phyloP scores from a whole-genome alignment of 2,113 vertebrate species.

The Neogale vison region DNA sequence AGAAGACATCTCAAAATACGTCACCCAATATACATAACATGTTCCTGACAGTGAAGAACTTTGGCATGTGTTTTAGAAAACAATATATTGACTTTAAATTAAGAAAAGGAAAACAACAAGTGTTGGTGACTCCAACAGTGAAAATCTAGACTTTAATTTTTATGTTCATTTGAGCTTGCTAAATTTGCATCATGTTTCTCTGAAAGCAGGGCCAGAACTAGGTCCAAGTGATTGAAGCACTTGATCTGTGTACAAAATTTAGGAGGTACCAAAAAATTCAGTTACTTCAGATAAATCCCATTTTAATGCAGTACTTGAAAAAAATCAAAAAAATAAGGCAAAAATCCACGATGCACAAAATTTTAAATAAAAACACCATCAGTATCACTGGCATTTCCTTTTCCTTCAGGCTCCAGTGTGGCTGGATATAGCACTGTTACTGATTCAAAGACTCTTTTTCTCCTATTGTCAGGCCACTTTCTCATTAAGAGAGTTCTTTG shows the following conservation, averaged over 20 bases:
- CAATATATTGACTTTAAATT: neutral
- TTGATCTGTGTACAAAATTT: neutral
- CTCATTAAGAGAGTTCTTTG: neutral
- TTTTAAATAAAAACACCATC: neutral
- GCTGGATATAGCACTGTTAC: neutral
- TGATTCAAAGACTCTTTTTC: neutral
- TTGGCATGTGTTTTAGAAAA: neutral
- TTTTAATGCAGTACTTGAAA: neutral
- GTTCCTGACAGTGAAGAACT: neutral
- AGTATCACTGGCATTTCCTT: neutral
- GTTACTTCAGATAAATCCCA: neutral
- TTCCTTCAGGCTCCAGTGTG: neutral
- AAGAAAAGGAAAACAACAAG: neutral
- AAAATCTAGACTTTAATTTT: neutral
- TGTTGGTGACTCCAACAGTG: neutral
- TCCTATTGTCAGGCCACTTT: neutral
- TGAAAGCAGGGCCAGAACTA: neutral
- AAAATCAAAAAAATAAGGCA: neutral
- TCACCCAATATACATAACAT: neutral
- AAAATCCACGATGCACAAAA: neutral
- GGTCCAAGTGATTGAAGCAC: neutral
- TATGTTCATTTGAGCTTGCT: neutral
- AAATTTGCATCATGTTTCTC: constrained; percentile 4
- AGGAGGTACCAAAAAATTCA: neutral
- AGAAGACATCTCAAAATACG: neutral